Conservation (phyloP, 1,140 invertebrate genomes). For the Amyelois transitella region DNA sequence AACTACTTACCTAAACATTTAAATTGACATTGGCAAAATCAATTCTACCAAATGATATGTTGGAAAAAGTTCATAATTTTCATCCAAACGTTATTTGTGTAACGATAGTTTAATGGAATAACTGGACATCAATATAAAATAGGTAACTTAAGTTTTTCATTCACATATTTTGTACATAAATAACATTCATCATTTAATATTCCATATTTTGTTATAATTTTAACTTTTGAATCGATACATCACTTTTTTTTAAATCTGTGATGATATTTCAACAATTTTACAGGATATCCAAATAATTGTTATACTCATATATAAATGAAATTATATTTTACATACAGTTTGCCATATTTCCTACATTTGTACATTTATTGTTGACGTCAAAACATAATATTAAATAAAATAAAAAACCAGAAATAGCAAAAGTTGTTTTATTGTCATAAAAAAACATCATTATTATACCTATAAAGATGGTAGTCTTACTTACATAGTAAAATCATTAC, state of each 20-base stretch:
- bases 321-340: background rate
- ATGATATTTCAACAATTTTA: slow-evolving; percentile 15
- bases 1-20: too few relatives aligned
- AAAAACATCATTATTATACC: too few relatives aligned
- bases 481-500: background rate
- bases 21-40: too few relatives aligned
- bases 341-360: slow-evolving; percentile 5
- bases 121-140: slow-evolving; percentile 7
- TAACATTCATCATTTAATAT: slow-evolving; percentile 1
- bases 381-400: slow-evolving; percentile 38
- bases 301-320: background rate
- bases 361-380: slow-evolving; percentile 35
- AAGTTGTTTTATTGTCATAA: slow-evolving; percentile 40
- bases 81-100: too few relatives aligned
- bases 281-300: slow-evolving; percentile 2
- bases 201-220: slow-evolving; percentile 7
- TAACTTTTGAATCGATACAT: slow-evolving; percentile 6
- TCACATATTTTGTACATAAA: slow-evolving; percentile 1
- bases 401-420: slow-evolving; percentile 41
- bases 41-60: too few relatives aligned
- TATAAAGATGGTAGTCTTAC: background rate
- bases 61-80: too few relatives aligned
- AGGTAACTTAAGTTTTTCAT: background rate
- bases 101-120: too few relatives aligned
- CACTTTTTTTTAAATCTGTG: slow-evolving; percentile 7